These are phyloP conservation scores for Cinara cedri DNA, from an alignment of 2,888 invertebrate genomes.

Conservation along the genomic window DNA sequence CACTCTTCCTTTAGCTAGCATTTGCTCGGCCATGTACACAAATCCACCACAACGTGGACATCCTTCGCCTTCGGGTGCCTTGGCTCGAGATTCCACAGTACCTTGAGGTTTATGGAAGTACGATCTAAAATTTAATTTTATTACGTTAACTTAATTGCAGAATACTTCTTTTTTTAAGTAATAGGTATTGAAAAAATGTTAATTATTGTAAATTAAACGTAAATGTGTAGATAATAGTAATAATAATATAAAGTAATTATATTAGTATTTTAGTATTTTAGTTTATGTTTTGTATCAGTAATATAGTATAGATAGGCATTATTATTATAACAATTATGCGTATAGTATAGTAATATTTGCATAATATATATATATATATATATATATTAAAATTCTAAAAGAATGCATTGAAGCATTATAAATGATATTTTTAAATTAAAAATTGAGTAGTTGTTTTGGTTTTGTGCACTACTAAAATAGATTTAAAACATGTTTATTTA, in stretches of 20 bases:
- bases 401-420: too few relatives aligned
- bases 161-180: not conserved
- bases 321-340: conserved; percentile 23
- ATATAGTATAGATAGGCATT: conserved; percentile 23
- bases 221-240: not conserved
- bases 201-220: not conserved
- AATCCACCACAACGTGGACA: conserved; percentile 88
- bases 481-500: too few relatives aligned
- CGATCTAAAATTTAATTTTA: conserved; percentile 37
- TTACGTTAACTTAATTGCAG: not conserved
- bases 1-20: conserved; percentile 88
- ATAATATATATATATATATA: not conserved
- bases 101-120: conserved; percentile 51
- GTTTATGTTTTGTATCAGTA: conserved; percentile 11
- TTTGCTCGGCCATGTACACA: conserved; percentile 90
- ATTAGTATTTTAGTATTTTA: conserved; percentile 47
- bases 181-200: not conserved
- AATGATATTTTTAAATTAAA: too few relatives aligned
- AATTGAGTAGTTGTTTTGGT: too few relatives aligned
- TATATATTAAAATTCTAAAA: too few relatives aligned
- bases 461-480: too few relatives aligned
- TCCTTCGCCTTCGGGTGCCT: conserved; percentile 83
- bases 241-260: conserved; percentile 10
- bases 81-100: conserved; percentile 66
- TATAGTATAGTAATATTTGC: conserved; percentile 5